Percentiles rank a stretch among this genome's conserved stretches.
Evolutionary conservation across 2,888 invertebrate species (phyloP).

Genomic region (Andrena minutula): DNA sequence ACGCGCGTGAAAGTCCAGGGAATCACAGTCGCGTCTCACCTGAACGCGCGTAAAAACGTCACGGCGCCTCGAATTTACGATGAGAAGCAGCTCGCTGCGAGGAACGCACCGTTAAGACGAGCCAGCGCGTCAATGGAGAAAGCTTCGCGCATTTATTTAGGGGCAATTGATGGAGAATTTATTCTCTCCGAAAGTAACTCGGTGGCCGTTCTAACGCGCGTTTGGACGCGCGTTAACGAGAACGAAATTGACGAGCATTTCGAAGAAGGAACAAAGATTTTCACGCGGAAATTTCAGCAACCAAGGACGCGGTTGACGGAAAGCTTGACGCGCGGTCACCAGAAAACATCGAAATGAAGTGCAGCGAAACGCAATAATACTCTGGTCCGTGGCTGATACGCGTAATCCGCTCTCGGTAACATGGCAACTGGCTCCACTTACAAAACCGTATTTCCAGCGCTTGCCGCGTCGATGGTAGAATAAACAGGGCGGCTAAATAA

Average conservation of each 20-base stretch:
- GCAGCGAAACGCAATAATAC: background rate
- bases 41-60: slow-evolving; percentile 23
- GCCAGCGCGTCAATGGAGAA: no score
- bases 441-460: slow-evolving; percentile 15
- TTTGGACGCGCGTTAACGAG: no score
- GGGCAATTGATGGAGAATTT: no score
- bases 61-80: slow-evolving; percentile 1
- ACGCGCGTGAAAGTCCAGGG: slow-evolving; percentile 43
- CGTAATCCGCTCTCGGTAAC: slow-evolving; percentile 25
- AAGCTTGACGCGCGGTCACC: background rate
- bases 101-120: background rate
- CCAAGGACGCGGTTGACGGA: no score
- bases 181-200: no score
- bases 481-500: slow-evolving; percentile 37
- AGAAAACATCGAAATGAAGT: slow-evolving; percentile 5
- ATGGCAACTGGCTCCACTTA: background rate
- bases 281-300: no score
- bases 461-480: background rate
- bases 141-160: no score
- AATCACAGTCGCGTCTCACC: slow-evolving; percentile 6
- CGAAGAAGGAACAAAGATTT: no score
- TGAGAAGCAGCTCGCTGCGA: background rate
- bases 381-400: slow-evolving; percentile 8
- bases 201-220: no score
- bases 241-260: no score